Percentiles rank a stretch among this genome's conserved stretches.
Conservation (phyloP, 2,797 vertebrate species). For the Dicrostonyx torquatus region DNA sequence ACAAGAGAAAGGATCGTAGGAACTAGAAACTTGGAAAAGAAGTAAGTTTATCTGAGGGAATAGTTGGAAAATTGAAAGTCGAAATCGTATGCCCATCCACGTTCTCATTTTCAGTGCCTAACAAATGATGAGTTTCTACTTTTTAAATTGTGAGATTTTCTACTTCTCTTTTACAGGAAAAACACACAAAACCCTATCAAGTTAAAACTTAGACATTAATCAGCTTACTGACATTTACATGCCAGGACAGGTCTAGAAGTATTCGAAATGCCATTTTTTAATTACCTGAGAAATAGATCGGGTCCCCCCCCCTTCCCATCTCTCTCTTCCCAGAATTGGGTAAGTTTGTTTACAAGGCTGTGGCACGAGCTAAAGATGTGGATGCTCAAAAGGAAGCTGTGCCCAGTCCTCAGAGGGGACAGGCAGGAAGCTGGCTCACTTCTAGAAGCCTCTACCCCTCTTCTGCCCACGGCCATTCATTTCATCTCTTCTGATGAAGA, state of each 20-base stretch:
- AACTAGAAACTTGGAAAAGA: conserved; percentile 20
- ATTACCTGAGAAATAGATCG: neutral
- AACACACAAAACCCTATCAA: neutral
- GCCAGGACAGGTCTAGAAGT: neutral
- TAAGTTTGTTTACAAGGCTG: conserved; percentile 1
- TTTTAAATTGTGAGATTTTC: conserved; percentile 14
- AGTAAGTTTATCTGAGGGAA: neutral
- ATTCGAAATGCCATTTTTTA: neutral
- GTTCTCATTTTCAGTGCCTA: conserved; percentile 6
- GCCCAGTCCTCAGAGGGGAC: fast-evolving
- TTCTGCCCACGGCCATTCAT: too few species aligned
- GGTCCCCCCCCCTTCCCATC: too few species aligned
- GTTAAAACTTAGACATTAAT: neutral
- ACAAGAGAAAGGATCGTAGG: neutral
- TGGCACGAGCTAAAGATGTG: neutral
- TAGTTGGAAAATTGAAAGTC: neutral
- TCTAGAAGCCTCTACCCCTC: fast-evolving
- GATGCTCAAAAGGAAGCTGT: fast-evolving
- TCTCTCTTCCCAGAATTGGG: neutral
- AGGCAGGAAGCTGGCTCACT: neutral
- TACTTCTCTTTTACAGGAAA: neutral
- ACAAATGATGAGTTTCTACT: neutral
- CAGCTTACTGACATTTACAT: neutral
- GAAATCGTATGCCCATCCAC: neutral
- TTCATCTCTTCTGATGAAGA: neutral